Conservation (phyloP, 2,797 vertebrate genomes). For the Ptychobarbus kaznakovi region DNA sequence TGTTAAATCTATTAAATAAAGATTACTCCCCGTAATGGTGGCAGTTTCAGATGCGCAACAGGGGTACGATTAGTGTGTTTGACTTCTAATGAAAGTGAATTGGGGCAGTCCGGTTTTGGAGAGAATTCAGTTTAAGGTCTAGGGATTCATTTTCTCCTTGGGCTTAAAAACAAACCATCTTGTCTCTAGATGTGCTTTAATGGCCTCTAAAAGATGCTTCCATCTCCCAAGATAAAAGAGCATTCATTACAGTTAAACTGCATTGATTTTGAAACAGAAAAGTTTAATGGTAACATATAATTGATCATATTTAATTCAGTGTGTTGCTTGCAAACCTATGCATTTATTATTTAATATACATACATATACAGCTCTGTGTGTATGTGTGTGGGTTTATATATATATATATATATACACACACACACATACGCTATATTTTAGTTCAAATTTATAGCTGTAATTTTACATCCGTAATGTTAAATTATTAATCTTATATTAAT, state of each 20-base stretch:
- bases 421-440: not conserved
- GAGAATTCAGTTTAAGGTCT: constrained; percentile 73
- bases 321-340: not conserved
- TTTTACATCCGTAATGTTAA: not conserved
- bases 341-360: not conserved
- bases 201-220: not conserved
- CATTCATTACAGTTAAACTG: not conserved
- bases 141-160: constrained; percentile 73
- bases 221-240: not conserved
- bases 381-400: too few species aligned
- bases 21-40: constrained; percentile 90
- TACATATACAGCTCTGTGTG: not conserved
- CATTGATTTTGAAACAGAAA: not conserved
- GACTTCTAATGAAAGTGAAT: constrained; percentile 84
- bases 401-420: too few species aligned
- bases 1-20: constrained; percentile 99
- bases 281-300: not conserved
- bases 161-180: constrained; percentile 66
- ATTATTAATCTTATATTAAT: not conserved
- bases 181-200: constrained; percentile 35
- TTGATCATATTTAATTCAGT: not conserved
- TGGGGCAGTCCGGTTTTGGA: constrained; percentile 69
- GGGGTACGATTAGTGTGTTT: constrained; percentile 81
- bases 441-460: not conserved
- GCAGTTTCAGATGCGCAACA: constrained; percentile 74